Base-by-base conservation (phyloP, 2,888 invertebrate genomes). In the Beris morrisii region DNA sequence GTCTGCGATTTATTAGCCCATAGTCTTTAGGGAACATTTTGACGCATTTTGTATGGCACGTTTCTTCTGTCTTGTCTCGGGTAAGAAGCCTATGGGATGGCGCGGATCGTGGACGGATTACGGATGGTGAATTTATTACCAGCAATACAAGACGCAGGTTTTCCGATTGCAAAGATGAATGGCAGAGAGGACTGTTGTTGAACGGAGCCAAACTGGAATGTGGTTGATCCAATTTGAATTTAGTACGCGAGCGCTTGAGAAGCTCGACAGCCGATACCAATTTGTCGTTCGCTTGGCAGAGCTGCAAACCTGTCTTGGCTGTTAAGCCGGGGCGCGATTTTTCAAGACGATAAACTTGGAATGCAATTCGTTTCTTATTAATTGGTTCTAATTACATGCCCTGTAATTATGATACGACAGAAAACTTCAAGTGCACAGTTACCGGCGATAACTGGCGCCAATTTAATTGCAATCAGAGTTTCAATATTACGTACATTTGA, bases 191-290 rank as follows among this genome's bases (percentile, higher is more conserved):
- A 6, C 13, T 58, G n/a, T 5, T 13, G 31, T 28, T 50, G 50
- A 59, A 46, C 58, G 52, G n/a, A 12, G 50, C 61, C 22, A 50
- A 61, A 61, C 61, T 52, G 61, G 52, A 61, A 52, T 52, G 52
- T 52, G 52, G 52, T 61, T 52, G 61, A 61, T 32, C 61, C 61
- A 52, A 61, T 61, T 61, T 61, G 50, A 61, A 61, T 61, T 61
- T 61, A 52, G 38, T 38, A 7, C 38, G 38, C 38, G 38, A 38
- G 3, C 22, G 38, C 38, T 38, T 22, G 22, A 22, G 22, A 22
- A 22, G 22, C 22, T 22, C 22, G 22, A 22, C 22, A 22, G 22
- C 5, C 38, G 4, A 38, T 38, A 38, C 4, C 5, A 38, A 38
- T 38, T 5, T 38, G 38, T 9, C 38, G 61, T 50, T 30, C 31